phyloP scores from a whole-genome alignment of 1,140 invertebrate genomes.

The Pogonognathellus flavescens region DNA sequence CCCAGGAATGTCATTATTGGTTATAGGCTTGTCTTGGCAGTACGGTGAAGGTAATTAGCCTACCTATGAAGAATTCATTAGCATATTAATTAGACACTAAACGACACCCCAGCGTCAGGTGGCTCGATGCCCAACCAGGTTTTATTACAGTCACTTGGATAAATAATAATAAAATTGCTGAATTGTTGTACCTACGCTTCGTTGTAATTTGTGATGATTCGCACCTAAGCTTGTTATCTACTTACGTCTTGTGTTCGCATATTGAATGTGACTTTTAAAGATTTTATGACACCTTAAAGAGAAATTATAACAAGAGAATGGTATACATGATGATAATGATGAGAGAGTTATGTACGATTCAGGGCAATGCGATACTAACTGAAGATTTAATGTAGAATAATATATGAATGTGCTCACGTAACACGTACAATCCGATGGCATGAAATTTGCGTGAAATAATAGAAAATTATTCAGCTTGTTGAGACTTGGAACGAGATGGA shows the following conservation, averaged over 20 bases:
- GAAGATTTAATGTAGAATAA: neutral
- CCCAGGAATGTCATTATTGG: no score
- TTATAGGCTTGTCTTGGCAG: neutral
- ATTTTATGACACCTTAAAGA: constrained; percentile 34
- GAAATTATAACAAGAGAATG: neutral
- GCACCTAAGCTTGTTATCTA: constrained; percentile 39
- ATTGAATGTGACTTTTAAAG: constrained; percentile 19
- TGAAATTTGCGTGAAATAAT: neutral
- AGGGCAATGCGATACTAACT: no score
- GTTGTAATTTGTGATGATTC: constrained; percentile 29
- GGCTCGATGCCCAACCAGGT: constrained; percentile 6
- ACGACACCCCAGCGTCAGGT: constrained; percentile 6
- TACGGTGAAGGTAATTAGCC: constrained; percentile 31
- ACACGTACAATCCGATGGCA: no score
- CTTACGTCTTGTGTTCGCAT: neutral
- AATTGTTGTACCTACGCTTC: no score
- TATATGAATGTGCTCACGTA: neutral
- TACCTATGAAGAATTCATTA: constrained; percentile 24
- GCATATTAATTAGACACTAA: constrained; percentile 35
- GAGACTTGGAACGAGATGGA: neutral
- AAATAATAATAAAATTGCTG: constrained; percentile 23
- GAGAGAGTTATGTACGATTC: no score
- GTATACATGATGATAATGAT: no score
- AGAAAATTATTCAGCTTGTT: neutral
- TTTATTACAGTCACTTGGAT: constrained; percentile 19